Evolutionary conservation across 23 tunicate species (phyloP), one percentile per base, ranked within the genome.

Genomic region (Botrylloides violaceus): DNA sequence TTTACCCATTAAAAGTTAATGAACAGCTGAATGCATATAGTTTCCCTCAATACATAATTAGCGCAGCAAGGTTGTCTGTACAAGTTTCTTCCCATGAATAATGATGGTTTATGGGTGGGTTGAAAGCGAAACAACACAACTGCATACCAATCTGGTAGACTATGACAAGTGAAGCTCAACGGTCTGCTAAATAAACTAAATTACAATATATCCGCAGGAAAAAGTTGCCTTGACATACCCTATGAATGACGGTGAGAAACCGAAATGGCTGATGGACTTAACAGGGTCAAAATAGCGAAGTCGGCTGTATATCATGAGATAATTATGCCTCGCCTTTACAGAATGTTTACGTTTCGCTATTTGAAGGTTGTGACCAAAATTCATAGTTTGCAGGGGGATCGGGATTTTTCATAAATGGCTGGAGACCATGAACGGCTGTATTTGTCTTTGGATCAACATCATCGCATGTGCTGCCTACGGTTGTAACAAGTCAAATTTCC

Each of bases 151-250:
- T n/a, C n/a, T n/a, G n/a, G n/a, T n/a, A n/a, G n/a, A n/a, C n/a
- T n/a, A n/a, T n/a, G n/a, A n/a, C n/a, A n/a, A n/a, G n/a, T n/a
- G n/a, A n/a, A n/a, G n/a, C n/a, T n/a, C n/a, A n/a, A n/a, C n/a
- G n/a, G n/a, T n/a, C n/a, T n/a, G n/a, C n/a, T n/a, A n/a, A n/a
- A n/a, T n/a, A n/a, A n/a, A n/a, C n/a, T n/a, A n/a, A n/a, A n/a
- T n/a, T n/a, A n/a, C n/a, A n/a, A n/a, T 7, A 43, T 43, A 43
- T 43, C 53, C 53, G 53, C 53, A 43, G 53, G 53, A 43, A 43
- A 43, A 15, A 43, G 53, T 43, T 43, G 12, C 15, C 15, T 43
- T 43, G 15, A 43, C 9, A 43, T 43, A 43, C 53, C 15, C 53
- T 15, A 7, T 15, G 53, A 15, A 9, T 43, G 53, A 43, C 53